Percentiles rank a stretch among this genome's conserved stretches.
phyloP scores from a whole-genome alignment of 2,113 vertebrate species.

The Thunnus thynnus region DNA sequence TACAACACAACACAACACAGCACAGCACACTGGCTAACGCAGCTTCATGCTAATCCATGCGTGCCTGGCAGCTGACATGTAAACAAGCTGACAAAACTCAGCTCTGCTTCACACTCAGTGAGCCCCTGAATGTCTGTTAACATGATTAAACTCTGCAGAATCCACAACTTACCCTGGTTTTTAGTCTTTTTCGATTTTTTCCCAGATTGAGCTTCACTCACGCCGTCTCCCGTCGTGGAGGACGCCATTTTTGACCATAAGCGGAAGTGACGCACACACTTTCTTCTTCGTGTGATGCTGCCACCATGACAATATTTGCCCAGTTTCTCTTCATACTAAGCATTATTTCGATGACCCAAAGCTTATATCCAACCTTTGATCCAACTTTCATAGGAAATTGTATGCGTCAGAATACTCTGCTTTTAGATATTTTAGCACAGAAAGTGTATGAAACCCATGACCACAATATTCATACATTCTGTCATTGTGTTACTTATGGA shows the following conservation, averaged over 20 bases:
- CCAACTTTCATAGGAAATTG: too few relatives aligned
- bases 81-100: neutral
- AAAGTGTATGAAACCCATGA: too few relatives aligned
- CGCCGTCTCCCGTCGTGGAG: constrained; percentile 50
- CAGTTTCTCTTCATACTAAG: too few relatives aligned
- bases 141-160: rapidly evolving
- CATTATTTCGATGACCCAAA: too few relatives aligned
- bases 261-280: constrained; percentile 47
- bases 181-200: constrained; percentile 70
- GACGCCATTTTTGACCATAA: constrained; percentile 76
- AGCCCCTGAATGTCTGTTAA: rapidly evolving
- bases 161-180: constrained; percentile 57
- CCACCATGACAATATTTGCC: too few relatives aligned
- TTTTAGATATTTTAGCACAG: too few relatives aligned
- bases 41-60: neutral
- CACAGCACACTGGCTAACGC: constrained; percentile 1
- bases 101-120: rapidly evolving
- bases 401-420: too few relatives aligned
- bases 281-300: constrained; percentile 4
- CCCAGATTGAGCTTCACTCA: constrained; percentile 60
- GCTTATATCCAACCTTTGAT: too few relatives aligned
- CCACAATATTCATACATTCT: too few relatives aligned
- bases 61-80: neutral
- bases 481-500: too few relatives aligned
- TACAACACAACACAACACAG: neutral